phyloP scores from a whole-genome alignment of 2,888 invertebrate species.

The Archips crataeganus region DNA sequence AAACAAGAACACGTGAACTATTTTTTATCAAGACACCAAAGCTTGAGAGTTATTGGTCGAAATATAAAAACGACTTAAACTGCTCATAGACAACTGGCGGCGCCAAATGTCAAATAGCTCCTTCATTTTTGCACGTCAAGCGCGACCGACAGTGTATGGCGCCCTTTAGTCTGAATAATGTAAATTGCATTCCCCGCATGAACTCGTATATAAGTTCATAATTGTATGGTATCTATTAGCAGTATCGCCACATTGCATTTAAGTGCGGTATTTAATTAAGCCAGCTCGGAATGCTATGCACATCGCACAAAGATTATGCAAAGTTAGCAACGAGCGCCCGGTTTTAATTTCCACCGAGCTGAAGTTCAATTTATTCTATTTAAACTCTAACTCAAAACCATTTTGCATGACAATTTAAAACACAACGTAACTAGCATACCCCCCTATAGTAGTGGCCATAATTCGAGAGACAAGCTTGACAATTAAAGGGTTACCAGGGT shows the following conservation, averaged over 20 bases:
- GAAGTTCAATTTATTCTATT: conserved; percentile 23
- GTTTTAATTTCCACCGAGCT: conserved; percentile 24
- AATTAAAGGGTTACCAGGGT: too few relatives aligned
- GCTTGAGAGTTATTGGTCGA: neutral
- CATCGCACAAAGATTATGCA: conserved; percentile 32
- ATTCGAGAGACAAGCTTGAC: too few relatives aligned
- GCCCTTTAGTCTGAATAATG: conserved; percentile 42
- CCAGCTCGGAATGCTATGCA: conserved; percentile 33
- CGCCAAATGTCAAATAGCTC: conserved; percentile 17
- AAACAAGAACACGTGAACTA: neutral
- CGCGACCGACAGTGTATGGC: conserved; percentile 35
- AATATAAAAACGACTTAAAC: neutral
- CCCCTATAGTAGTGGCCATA: too few relatives aligned
- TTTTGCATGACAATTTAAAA: conserved; percentile 1
- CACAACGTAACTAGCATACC: neutral
- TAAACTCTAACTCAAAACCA: neutral
- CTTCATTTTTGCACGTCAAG: conserved; percentile 1
- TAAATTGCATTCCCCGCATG: conserved; percentile 39
- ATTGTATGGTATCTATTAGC: conserved; percentile 41
- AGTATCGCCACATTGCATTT: conserved; percentile 37
- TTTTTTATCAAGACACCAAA: neutral
- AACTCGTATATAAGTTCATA: conserved; percentile 36
- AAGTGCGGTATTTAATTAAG: conserved; percentile 41
- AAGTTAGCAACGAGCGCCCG: conserved; percentile 17
- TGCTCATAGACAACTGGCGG: too few relatives aligned